A percentile compares a stretch with the other conserved stretches of the same genome.
Evolutionary conservation across 1,140 invertebrate species (phyloP).

Genomic region (Drosophila nannoptera): DNA sequence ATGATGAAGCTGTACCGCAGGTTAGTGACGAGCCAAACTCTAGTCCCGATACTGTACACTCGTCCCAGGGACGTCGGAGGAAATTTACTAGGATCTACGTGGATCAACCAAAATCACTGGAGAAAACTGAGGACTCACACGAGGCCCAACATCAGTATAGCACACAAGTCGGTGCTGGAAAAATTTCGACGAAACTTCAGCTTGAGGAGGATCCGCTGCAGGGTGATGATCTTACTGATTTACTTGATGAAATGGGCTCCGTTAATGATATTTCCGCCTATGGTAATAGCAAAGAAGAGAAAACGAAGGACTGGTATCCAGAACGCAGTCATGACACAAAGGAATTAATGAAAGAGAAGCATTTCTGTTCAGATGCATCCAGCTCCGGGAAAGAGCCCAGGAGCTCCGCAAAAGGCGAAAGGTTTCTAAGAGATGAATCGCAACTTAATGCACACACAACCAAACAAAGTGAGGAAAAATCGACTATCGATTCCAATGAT

Average conservation of each 20-base stretch:
- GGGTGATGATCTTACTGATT: neutral
- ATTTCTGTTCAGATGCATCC: too few species aligned
- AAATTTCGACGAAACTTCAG: neutral
- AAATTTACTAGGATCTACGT: slow-evolving; percentile 30
- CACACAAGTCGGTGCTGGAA: neutral
- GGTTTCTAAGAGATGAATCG: neutral
- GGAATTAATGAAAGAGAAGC: neutral
- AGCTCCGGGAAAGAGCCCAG: neutral
- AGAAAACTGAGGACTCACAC: slow-evolving; percentile 1
- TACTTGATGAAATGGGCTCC: neutral
- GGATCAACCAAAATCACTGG: neutral
- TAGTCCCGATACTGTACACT: too few species aligned
- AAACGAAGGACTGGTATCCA: neutral
- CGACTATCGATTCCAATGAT: neutral
- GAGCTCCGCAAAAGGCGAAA: neutral
- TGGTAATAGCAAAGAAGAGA: neutral
- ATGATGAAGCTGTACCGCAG: slow-evolving; percentile 3
- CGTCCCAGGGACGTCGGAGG: slow-evolving; percentile 12
- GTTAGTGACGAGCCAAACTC: neutral
- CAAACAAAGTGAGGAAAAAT: neutral
- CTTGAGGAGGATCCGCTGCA: neutral
- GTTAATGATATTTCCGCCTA: neutral
- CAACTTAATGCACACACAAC: neutral
- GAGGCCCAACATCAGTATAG: neutral
- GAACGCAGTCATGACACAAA: neutral